Base-by-base conservation (phyloP, 2,113 vertebrate genomes). In the Ageneiosus marmoratus region DNA sequence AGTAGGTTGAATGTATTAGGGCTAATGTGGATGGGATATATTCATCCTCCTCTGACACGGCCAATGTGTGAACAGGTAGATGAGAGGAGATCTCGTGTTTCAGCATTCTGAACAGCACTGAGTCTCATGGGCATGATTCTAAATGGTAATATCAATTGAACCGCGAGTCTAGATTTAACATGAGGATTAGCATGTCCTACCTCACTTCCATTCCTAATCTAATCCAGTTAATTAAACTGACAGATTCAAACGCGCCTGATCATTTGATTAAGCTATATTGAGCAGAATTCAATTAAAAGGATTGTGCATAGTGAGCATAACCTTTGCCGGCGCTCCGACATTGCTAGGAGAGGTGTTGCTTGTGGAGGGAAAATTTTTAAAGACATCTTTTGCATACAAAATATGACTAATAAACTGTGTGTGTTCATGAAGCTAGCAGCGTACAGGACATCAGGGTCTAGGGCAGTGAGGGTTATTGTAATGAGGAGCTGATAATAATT, bases 211-310 rank as follows among this genome's bases (percentile, higher is more conserved):
- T 89, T 89, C 89, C 89, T 89, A 90, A 83, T 86, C 72, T 84
- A 91, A 84, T 84, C 85, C 77, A 29, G 84, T 83, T 87, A 92
- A 93, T 93, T 88, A 91, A 85, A 87, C 75, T 48, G 80, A 88
- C 77, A 84, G 90, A 92, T 89, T 92, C 89, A 62, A 72, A 88
- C 90, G 82, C 85, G 85, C 86, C 85, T 84, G 88, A 87, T 73
- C 87, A 58, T 91, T 90, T 91, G 91, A 94, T 92, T 91, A 89
- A 86, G 72, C 72, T 89, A 89, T 91, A 94, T 91, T 90, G 88
- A 91, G 91, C n/a, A 89, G 89, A 91, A 94, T 94, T 92, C 86
- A 87, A 92, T 92, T 92, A 91, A 87, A 81, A 79, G 46, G 56
- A 60, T 84, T 72, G n/a, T 63, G 80, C 79, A 83, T 48, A 73